Base-by-base conservation (phyloP, 2,888 invertebrate genomes). In the Rambutsinella grinnellia region DNA sequence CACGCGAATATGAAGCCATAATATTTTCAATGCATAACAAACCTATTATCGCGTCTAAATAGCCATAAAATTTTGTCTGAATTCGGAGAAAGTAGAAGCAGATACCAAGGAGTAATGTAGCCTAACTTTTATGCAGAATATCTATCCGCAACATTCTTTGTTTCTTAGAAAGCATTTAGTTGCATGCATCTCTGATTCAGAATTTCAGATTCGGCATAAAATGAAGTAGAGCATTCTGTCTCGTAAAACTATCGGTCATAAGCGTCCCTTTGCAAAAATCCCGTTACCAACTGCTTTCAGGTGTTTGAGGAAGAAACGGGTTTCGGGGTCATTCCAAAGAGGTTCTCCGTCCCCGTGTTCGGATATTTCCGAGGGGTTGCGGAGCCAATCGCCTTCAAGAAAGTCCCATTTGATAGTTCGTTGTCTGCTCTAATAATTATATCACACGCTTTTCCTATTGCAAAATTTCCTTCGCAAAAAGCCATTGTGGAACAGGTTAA, bases 261-360 rank as follows among this genome's bases (percentile, higher is more conserved):
- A 36, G 36, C 36, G 5, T 36, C 36, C 13, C 13, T 36, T n/a
- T n/a, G n/a, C n/a, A n/a, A 13, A 36, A 13, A 36, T 36, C 36
- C 36, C 36, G 6, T 8, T 36, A 5, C 36, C 36, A 36, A n/a
- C n/a, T n/a, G n/a, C n/a, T n/a, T 36, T 36, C 36, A 36, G 36
- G 36, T 58, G 17, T 57, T 28, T 44, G 19, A 28, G 49, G 57
- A 13, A 62, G 46, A 72, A 65, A 27, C 72, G 60, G 72, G 72
- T 72, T 72, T 72, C 47, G 72, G 66, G 72, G 72, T 72, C 72
- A 72, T 66, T 66, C 66, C 46, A 17, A 28, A 53, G 36, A 13
- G 23, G 49, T 63, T 51, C 58, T 36, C 47, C 19, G 56, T 66
- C 56, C 56, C 28, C n/a, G 17, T 51, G n/a, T 26, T 72, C 72